These are phyloP conservation scores for Pimpla rufipes DNA, from an alignment of 2,888 invertebrate genomes.

Conservation along the genomic window DNA sequence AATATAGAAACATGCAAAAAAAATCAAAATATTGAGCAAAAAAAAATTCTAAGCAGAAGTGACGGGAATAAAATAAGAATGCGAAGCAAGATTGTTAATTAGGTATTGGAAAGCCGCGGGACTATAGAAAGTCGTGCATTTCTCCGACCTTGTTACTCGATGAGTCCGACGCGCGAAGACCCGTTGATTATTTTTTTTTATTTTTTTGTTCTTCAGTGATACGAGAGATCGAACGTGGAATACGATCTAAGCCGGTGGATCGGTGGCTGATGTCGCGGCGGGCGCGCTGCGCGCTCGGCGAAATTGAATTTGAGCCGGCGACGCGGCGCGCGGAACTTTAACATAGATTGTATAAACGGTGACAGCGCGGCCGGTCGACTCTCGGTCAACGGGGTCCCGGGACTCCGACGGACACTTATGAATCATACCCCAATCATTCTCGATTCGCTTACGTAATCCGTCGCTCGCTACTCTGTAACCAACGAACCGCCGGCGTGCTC, in stretches of 20 bases:
- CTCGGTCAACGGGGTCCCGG: conserved; percentile 48
- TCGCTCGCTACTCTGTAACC: conserved; percentile 44
- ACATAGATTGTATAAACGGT: conserved; percentile 66
- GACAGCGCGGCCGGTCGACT: conserved; percentile 44
- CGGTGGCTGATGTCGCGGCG: too few relatives aligned
- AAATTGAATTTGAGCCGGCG: conserved; percentile 68
- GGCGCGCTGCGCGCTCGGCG: too few relatives aligned
- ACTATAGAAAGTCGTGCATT: conserved; percentile 61
- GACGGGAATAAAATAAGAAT: too few relatives aligned
- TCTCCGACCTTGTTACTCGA: conserved; percentile 62
- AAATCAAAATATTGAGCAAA: too few relatives aligned
- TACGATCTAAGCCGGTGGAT: too few relatives aligned
- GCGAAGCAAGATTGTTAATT: conserved; percentile 37
- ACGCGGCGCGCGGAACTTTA: conserved; percentile 39
- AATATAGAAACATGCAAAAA: too few relatives aligned
- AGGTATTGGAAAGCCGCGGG: conserved; percentile 51
- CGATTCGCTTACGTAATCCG: conserved; percentile 72
- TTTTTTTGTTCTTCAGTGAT: background rate
- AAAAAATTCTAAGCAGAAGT: too few relatives aligned
- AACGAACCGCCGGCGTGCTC: conserved; percentile 38
- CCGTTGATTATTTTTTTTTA: background rate
- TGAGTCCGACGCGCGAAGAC: conserved; percentile 29
- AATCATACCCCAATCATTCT: conserved; percentile 74
- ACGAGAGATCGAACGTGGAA: too few relatives aligned
- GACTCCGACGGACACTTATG: conserved; percentile 70